A percentile compares a stretch with the other conserved stretches of the same genome.
Evolutionary conservation across 1,140 invertebrate genomes (phyloP).

Genomic region (Cheumatopsyche charites): DNA sequence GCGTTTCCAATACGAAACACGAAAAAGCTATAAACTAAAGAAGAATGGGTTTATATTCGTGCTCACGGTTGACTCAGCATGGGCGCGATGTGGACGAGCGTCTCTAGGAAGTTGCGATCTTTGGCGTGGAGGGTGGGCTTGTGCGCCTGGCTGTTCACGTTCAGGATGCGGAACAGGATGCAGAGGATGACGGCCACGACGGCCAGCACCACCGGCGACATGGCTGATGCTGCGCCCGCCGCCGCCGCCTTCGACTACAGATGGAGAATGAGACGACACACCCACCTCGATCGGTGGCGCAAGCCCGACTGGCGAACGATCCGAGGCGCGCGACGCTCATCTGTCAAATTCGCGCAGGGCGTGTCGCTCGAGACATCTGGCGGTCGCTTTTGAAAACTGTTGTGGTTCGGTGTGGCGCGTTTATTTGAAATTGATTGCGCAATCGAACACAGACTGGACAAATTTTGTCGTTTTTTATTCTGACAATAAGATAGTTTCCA

Average conservation of each 20-base stretch:
- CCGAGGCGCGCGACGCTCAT: neutral
- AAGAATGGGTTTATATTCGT: too few relatives aligned
- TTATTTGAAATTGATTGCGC: too few relatives aligned
- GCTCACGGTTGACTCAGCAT: slow-evolving; percentile 82
- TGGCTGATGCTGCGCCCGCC: slow-evolving; percentile 50
- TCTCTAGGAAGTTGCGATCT: slow-evolving; percentile 76
- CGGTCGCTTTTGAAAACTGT: too few relatives aligned
- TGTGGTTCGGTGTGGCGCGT: too few relatives aligned
- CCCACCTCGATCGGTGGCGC: neutral
- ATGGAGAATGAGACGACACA: too few relatives aligned
- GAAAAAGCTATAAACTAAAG: too few relatives aligned
- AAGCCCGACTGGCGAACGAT: neutral
- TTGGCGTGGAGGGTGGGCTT: slow-evolving; percentile 75
- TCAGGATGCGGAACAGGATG: slow-evolving; percentile 80
- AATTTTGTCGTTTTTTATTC: too few relatives aligned
- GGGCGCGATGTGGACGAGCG: slow-evolving; percentile 76
- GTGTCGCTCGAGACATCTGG: neutral
- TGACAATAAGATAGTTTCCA: too few relatives aligned
- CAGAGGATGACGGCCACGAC: slow-evolving; percentile 78
- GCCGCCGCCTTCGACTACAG: neutral
- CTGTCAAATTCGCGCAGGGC: neutral
- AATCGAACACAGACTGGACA: too few relatives aligned
- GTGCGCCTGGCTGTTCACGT: slow-evolving; percentile 78
- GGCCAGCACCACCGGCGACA: slow-evolving; percentile 78
- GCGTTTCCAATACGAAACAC: neutral